Percentiles rank a stretch among this genome's conserved stretches.
Conservation (phyloP, 2,113 vertebrate genomes). For the Phalacrocorax brasilianus region DNA sequence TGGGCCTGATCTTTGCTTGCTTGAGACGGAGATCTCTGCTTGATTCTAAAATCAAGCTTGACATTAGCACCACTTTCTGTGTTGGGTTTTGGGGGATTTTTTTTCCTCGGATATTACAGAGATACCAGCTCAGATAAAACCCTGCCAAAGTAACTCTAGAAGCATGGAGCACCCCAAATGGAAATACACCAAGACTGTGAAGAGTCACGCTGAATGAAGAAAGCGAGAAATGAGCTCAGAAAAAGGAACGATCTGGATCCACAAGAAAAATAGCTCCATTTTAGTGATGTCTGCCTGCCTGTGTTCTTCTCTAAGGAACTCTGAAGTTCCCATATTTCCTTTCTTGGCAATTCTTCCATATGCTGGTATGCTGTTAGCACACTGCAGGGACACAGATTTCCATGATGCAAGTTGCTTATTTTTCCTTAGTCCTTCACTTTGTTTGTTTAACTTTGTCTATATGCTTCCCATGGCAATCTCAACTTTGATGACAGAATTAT, state of each 20-base stretch:
- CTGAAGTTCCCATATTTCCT: constrained; percentile 4
- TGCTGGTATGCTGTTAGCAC: constrained; percentile 31
- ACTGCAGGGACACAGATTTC: constrained; percentile 48
- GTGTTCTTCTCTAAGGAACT: not conserved
- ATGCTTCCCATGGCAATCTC: constrained; percentile 63
- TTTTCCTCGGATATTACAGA: not conserved
- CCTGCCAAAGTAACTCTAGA: not conserved
- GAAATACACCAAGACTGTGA: not conserved
- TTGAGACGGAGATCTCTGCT: not conserved
- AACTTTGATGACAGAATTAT: constrained; percentile 55
- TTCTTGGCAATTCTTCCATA: constrained; percentile 48
- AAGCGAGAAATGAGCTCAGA: not conserved
- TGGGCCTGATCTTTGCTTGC: not conserved
- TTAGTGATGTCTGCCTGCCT: not conserved
- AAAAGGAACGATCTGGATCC: not conserved
- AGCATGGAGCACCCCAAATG: not conserved
- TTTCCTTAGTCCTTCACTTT: constrained; percentile 36
- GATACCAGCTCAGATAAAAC: not conserved
- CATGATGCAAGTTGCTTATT: constrained; percentile 66
- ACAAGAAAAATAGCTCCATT: not conserved
- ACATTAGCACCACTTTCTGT: not conserved
- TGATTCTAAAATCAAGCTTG: not conserved
- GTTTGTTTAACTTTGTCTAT: constrained; percentile 58
- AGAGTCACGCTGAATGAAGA: not conserved
- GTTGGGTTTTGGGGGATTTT: not conserved